Percentiles rank a stretch among this genome's conserved stretches.
phyloP scores from a whole-genome alignment of 2,888 invertebrate genomes.

The Lasioglossum marginatum region DNA sequence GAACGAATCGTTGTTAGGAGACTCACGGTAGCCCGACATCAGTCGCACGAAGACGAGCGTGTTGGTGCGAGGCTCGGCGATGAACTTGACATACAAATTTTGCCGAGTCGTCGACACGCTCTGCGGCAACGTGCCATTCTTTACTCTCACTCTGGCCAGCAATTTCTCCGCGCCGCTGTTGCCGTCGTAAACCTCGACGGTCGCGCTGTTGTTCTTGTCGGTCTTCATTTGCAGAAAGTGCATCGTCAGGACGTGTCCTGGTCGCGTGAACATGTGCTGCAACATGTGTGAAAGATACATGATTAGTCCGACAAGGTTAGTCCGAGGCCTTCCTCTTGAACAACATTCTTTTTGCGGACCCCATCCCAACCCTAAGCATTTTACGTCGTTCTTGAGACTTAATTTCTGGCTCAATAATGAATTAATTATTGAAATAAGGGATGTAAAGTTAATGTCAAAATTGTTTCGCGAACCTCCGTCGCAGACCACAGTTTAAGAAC shows the following conservation, averaged over 20 bases:
- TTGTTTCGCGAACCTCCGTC: too few species aligned
- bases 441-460: too few species aligned
- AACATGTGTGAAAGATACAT: background rate
- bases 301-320: too few species aligned
- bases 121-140: constrained; percentile 95
- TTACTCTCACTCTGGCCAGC: constrained; percentile 89
- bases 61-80: constrained; percentile 90
- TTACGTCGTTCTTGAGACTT: too few species aligned
- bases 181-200: constrained; percentile 92
- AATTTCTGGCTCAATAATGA: too few species aligned
- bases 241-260: constrained; percentile 93
- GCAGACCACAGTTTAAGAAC: too few species aligned
- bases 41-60: constrained; percentile 92
- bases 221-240: constrained; percentile 93
- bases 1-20: background rate
- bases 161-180: constrained; percentile 89
- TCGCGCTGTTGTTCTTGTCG: constrained; percentile 90
- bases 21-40: constrained; percentile 89
- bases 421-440: too few species aligned
- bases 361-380: too few species aligned
- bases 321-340: too few species aligned
- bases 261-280: constrained; percentile 90
- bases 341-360: too few species aligned
- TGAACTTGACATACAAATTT: constrained; percentile 92
- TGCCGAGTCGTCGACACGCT: constrained; percentile 93